Evolutionary conservation across 2,888 invertebrate genomes (phyloP).

Genomic region (Ceriagrion tenellum): DNA sequence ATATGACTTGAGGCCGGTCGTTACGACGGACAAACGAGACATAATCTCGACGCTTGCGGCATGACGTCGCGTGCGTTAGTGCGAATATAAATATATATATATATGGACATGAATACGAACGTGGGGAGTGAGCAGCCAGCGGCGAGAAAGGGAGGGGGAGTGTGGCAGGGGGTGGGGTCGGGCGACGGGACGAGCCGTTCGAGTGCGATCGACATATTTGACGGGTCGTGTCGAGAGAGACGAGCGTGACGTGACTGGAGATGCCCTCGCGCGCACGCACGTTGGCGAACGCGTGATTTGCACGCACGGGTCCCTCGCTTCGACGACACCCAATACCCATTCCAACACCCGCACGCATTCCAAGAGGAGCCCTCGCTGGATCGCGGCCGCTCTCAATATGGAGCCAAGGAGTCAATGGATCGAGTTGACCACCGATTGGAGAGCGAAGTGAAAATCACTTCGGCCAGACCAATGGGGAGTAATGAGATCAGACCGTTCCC

Average conservation of each 20-base stretch:
- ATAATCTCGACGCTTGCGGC: too few relatives aligned
- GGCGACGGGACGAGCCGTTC: background rate
- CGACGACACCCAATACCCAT: background rate
- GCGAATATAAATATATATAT: too few relatives aligned
- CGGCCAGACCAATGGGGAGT: too few relatives aligned
- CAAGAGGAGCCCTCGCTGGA: background rate
- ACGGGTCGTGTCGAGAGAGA: background rate
- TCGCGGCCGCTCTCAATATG: background rate
- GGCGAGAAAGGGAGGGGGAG: background rate
- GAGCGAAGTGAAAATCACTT: too few relatives aligned
- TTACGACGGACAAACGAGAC: too few relatives aligned
- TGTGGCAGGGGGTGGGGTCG: background rate
- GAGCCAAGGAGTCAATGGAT: background rate
- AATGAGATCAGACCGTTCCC: too few relatives aligned
- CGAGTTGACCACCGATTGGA: too few relatives aligned
- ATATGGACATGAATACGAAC: too few relatives aligned
- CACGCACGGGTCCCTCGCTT: background rate
- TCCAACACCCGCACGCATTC: background rate
- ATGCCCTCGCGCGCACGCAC: background rate
- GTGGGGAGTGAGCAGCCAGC: too few relatives aligned
- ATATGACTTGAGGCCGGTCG: too few relatives aligned
- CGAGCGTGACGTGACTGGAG: conserved; percentile 15
- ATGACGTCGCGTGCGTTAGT: too few relatives aligned
- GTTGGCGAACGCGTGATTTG: background rate
- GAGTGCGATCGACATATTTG: conserved; percentile 31